phyloP scores from a whole-genome alignment of 2,797 vertebrate genomes.

The Diceros bicornis region DNA sequence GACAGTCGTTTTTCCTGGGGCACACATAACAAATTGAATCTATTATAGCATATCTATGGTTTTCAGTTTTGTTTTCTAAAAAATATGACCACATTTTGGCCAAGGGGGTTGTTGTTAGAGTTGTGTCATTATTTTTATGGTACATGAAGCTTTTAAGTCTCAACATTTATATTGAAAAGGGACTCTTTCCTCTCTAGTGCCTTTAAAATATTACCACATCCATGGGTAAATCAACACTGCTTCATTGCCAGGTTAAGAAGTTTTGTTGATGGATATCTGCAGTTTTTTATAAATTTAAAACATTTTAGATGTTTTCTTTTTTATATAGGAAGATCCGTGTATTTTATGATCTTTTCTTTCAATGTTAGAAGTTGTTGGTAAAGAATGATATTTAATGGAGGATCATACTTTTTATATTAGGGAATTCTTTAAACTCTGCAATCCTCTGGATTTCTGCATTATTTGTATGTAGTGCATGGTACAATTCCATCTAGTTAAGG shows the following conservation, averaged over 20 bases:
- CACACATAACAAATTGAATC: conserved; percentile 48
- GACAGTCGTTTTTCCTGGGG: neutral
- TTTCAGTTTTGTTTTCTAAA: conserved; percentile 57
- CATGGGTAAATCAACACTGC: neutral
- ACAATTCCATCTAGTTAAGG: neutral
- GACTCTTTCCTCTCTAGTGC: neutral
- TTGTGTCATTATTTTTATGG: conserved; percentile 13
- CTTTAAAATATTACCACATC: neutral
- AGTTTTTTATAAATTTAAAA: conserved; percentile 8
- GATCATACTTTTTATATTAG: neutral
- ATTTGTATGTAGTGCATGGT: neutral
- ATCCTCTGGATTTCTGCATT: neutral
- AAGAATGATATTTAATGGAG: neutral
- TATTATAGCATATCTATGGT: neutral
- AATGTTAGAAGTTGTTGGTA: neutral
- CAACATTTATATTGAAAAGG: neutral
- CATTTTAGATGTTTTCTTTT: neutral
- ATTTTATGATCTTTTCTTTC: neutral
- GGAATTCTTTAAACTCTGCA: neutral
- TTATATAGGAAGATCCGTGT: neutral
- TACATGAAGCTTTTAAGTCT: neutral
- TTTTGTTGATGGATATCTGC: neutral
- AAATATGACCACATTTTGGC: conserved; percentile 46
- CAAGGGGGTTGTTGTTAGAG: neutral
- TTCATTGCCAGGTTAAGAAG: neutral